Conservation (phyloP, 2,888 invertebrate genomes). For the Cinara cedri region DNA sequence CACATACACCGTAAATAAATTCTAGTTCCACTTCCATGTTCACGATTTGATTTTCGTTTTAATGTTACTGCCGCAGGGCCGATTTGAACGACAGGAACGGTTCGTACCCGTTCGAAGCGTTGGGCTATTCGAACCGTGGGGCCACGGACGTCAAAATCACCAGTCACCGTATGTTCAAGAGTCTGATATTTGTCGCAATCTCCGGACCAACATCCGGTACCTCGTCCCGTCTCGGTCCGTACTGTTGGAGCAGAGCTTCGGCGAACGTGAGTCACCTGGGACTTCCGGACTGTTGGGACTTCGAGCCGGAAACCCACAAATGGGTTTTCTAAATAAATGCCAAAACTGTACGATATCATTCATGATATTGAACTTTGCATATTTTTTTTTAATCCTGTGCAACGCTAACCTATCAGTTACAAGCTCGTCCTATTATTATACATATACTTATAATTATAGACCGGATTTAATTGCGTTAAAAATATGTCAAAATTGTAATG, state of each 20-base stretch:
- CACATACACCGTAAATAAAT: too few species aligned
- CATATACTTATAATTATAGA: too few species aligned
- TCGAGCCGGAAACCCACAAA: conserved; percentile 66
- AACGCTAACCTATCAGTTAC: too few species aligned
- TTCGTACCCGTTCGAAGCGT: conserved; percentile 72
- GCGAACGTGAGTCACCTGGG: conserved; percentile 72
- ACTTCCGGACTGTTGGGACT: conserved; percentile 77
- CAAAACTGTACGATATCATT: too few species aligned
- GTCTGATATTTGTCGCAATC: conserved; percentile 64
- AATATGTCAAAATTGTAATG: too few species aligned
- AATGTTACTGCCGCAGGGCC: conserved; percentile 63
- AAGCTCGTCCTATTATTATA: too few species aligned
- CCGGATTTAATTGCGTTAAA: too few species aligned
- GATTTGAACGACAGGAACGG: conserved; percentile 76
- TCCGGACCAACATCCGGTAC: conserved; percentile 61
- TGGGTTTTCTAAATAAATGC: conserved; percentile 51
- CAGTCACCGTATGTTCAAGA: conserved; percentile 59
- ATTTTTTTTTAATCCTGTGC: too few species aligned
- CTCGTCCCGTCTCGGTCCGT: conserved; percentile 64
- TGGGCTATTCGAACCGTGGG: conserved; percentile 74
- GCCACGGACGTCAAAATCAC: conserved; percentile 74
- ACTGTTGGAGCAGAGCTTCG: conserved; percentile 76
- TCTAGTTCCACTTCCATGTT: too few species aligned
- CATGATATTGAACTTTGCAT: too few species aligned
- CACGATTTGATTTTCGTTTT: too few species aligned